phyloP scores from a whole-genome alignment of 2,113 vertebrate species.

The Rhinopomastus cyanomelas region DNA sequence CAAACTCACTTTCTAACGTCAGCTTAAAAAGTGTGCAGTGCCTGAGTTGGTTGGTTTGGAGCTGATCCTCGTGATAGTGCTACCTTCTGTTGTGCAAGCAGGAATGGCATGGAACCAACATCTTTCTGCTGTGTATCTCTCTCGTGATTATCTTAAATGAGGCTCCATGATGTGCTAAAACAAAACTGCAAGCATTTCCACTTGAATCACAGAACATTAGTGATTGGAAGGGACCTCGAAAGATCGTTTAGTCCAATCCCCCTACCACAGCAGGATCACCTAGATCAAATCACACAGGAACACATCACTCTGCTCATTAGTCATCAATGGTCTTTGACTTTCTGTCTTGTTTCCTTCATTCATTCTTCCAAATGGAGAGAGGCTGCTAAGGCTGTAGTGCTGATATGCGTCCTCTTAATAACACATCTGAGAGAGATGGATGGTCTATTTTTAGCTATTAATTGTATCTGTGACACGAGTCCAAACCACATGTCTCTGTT shows the following conservation, averaged over 20 bases:
- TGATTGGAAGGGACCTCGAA: too few relatives aligned
- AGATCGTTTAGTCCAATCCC: too few relatives aligned
- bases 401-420: not conserved
- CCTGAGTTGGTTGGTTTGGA: not conserved
- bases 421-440: not conserved
- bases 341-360: not conserved
- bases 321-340: slow-evolving; percentile 21
- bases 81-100: not conserved
- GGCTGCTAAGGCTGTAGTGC: not conserved
- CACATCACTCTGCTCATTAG: too few relatives aligned
- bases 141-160: fast-evolving
- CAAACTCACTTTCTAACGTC: not conserved
- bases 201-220: too few relatives aligned
- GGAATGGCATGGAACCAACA: not conserved
- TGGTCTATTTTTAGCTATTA: not conserved
- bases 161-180: fast-evolving
- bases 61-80: not conserved
- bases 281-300: too few relatives aligned
- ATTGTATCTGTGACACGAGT: not conserved
- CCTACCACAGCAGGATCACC: too few relatives aligned
- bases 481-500: too few relatives aligned
- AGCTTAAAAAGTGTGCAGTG: not conserved
- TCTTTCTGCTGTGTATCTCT: not conserved
- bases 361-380: slow-evolving; percentile 1
- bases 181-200: too few relatives aligned